Conservation (phyloP, 1,140 invertebrate species). For the Acromyrmex heyeri region DNA sequence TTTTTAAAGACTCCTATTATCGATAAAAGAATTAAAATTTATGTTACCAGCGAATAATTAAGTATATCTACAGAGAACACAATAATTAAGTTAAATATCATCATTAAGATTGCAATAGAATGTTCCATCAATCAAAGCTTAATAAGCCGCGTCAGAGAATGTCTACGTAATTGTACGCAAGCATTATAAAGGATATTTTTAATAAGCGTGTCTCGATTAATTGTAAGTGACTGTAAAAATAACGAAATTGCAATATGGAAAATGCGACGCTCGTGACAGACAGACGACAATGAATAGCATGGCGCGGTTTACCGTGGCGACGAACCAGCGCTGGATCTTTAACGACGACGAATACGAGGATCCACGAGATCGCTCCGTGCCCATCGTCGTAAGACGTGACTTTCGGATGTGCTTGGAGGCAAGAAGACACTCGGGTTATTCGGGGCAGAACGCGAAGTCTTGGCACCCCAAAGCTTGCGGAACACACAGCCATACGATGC, state of each 20-base stretch:
- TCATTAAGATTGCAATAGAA: not conserved
- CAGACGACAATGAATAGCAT: constrained; percentile 39
- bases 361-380: constrained; percentile 3
- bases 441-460: constrained; percentile 61
- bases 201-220: not conserved
- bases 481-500: constrained; percentile 56
- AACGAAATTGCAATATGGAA: constrained; percentile 14
- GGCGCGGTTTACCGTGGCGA: constrained; percentile 13
- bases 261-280: constrained; percentile 13
- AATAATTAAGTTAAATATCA: not conserved
- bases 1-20: too few species aligned
- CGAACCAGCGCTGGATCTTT: constrained; percentile 14
- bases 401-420: constrained; percentile 57
- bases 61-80: not conserved
- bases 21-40: too few species aligned
- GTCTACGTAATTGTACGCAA: not conserved
- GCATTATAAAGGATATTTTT: not conserved
- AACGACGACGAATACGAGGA: constrained; percentile 44
- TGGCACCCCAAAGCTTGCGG: constrained; percentile 16
- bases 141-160: not conserved
- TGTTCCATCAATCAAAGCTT: not conserved
- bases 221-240: not conserved
- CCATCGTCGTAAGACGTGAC: constrained; percentile 46
- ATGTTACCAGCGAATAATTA: too few species aligned
- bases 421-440: constrained; percentile 66